Conservation (phyloP, 2,888 invertebrate species). For the Epistrophe eligans region DNA sequence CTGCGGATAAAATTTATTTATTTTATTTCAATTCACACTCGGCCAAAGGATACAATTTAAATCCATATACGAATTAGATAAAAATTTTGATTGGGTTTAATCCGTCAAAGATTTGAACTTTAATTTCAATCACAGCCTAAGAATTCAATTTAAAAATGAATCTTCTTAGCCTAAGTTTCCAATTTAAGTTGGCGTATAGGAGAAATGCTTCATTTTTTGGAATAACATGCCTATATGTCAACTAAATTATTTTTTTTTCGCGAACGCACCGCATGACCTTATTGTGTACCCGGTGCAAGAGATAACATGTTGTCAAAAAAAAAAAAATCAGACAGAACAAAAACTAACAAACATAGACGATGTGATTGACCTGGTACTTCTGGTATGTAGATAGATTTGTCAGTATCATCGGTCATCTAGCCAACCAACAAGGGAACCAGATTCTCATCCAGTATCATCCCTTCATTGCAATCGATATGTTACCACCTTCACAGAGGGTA, state of each 20-base stretch:
- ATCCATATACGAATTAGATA: too few relatives aligned
- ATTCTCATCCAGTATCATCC: background rate
- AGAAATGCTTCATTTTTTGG: background rate
- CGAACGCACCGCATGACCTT: slow-evolving; percentile 8
- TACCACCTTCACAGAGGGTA: background rate
- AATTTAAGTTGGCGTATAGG: too few relatives aligned
- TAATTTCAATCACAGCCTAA: too few relatives aligned
- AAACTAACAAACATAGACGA: slow-evolving; percentile 68
- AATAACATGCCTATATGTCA: background rate
- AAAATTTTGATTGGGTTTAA: too few relatives aligned
- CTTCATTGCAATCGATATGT: background rate
- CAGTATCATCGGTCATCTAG: slow-evolving; percentile 47
- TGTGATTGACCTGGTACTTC: slow-evolving; percentile 66
- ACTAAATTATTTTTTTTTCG: background rate
- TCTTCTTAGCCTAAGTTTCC: too few relatives aligned
- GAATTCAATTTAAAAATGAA: background rate
- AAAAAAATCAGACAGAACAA: slow-evolving; percentile 38
- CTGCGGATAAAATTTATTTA: too few relatives aligned
- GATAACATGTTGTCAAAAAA: slow-evolving; percentile 9
- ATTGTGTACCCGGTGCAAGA: background rate
- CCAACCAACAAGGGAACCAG: slow-evolving; percentile 22
- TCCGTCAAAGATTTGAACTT: too few relatives aligned
- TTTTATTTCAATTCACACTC: too few relatives aligned
- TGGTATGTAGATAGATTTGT: slow-evolving; percentile 13
- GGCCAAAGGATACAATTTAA: too few relatives aligned